Evolutionary conservation across 2,888 invertebrate genomes (phyloP).

Genomic region (Hyposoter dolosus): DNA sequence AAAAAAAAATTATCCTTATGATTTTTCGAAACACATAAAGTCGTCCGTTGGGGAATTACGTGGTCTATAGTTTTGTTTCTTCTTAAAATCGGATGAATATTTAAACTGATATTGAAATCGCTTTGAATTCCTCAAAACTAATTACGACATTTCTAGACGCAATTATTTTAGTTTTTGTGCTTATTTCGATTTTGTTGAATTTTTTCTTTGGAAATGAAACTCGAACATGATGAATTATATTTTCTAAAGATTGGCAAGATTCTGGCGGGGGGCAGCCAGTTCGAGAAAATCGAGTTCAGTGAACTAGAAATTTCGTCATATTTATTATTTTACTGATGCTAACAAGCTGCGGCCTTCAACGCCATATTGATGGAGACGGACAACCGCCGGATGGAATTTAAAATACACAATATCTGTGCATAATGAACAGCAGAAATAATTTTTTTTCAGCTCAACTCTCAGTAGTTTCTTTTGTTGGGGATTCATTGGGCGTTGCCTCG

Average conservation of each 20-base stretch:
- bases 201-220: background rate
- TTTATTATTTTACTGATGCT: background rate
- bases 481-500: slow-evolving; percentile 2
- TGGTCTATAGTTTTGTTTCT: too few species aligned
- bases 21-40: background rate
- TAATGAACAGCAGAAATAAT: slow-evolving; percentile 8
- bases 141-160: background rate
- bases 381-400: slow-evolving; percentile 29
- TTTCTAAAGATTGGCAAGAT: background rate
- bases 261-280: background rate
- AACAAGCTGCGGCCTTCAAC: background rate
- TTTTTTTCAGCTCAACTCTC: slow-evolving; percentile 8
- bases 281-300: background rate
- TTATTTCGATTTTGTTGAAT: background rate
- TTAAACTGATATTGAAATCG: background rate
- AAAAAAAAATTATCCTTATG: background rate
- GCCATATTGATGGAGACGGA: background rate
- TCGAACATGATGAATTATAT: background rate
- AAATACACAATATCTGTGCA: background rate
- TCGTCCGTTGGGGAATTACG: background rate
- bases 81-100: background rate
- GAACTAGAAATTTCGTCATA: background rate
- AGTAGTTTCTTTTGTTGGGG: slow-evolving; percentile 34
- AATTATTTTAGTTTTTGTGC: background rate
- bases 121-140: background rate